These are phyloP conservation scores for Ciconia boyciana DNA, from an alignment of 2,113 vertebrate species.

Conservation along the genomic window DNA sequence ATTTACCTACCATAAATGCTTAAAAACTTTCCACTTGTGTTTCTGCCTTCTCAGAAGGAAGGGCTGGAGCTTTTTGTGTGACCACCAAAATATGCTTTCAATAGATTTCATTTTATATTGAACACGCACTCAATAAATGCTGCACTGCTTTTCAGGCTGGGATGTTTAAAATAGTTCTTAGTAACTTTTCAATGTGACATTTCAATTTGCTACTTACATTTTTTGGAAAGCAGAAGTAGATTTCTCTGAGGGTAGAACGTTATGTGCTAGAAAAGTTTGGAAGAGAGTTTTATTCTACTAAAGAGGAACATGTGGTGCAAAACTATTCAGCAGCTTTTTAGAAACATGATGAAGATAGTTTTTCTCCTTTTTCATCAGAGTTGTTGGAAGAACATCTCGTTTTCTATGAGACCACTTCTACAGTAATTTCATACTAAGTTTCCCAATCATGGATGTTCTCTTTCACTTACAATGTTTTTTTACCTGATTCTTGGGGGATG, in stretches of 20 bases:
- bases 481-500: neutral
- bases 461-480: neutral
- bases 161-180: neutral
- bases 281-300: neutral
- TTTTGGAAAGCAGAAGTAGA: slow-evolving; percentile 22
- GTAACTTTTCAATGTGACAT: neutral
- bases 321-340: neutral
- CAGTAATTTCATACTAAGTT: neutral
- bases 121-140: neutral
- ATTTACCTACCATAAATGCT: neutral
- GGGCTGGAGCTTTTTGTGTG: neutral
- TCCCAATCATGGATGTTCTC: neutral
- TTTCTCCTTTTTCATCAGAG: neutral
- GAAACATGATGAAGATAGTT: neutral
- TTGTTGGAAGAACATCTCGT: neutral
- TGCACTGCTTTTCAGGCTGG: neutral
- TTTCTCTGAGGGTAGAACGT: neutral
- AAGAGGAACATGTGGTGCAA: slow-evolving; percentile 22
- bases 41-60: neutral
- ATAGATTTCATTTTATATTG: neutral
- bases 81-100: neutral
- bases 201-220: neutral
- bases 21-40: neutral
- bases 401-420: neutral
- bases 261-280: neutral